phyloP scores from a whole-genome alignment of 2,797 vertebrate genomes.

The Acanthurus leucopareius region DNA sequence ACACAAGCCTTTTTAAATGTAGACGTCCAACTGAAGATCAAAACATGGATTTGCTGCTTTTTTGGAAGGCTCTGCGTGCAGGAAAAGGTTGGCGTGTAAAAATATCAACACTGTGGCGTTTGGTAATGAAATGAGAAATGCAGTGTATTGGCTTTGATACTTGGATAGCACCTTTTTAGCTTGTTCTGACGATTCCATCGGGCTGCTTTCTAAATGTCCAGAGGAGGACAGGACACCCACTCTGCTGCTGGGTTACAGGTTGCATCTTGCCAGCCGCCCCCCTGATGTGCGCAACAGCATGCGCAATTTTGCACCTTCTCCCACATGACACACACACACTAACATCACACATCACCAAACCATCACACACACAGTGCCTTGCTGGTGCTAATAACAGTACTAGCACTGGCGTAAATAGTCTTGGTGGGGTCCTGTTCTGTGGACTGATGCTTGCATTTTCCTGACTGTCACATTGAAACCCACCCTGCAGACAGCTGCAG shows the following conservation, averaged over 20 bases:
- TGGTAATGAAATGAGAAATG: background rate
- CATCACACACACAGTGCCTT: constrained; percentile 9
- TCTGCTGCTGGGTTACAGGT: constrained; percentile 48
- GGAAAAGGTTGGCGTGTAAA: constrained; percentile 34
- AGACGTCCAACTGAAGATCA: constrained; percentile 32
- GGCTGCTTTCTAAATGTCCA: constrained; percentile 41
- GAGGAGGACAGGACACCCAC: constrained; percentile 37
- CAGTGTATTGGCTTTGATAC: constrained; percentile 14
- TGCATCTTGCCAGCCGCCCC: constrained; percentile 39
- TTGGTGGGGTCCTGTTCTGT: constrained; percentile 45
- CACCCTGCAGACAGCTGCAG: constrained; percentile 69
- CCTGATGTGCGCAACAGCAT: constrained; percentile 53
- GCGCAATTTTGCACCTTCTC: constrained; percentile 36
- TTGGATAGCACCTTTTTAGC: constrained; percentile 33
- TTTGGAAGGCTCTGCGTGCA: constrained; percentile 1
- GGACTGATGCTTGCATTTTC: constrained; percentile 50
- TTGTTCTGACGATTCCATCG: constrained; percentile 31
- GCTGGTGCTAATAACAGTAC: constrained; percentile 62
- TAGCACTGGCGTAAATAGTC: constrained; percentile 44
- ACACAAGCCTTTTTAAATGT: constrained; percentile 27
- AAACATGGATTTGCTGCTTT: constrained; percentile 19
- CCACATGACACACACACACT: constrained; percentile 15
- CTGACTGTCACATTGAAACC: constrained; percentile 53
- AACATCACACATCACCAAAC: constrained; percentile 4
- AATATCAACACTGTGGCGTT: constrained; percentile 18